Percentiles rank a stretch among this genome's conserved stretches.
phyloP scores from a whole-genome alignment of 2,113 vertebrate species.

The Pteruthius melanotis region DNA sequence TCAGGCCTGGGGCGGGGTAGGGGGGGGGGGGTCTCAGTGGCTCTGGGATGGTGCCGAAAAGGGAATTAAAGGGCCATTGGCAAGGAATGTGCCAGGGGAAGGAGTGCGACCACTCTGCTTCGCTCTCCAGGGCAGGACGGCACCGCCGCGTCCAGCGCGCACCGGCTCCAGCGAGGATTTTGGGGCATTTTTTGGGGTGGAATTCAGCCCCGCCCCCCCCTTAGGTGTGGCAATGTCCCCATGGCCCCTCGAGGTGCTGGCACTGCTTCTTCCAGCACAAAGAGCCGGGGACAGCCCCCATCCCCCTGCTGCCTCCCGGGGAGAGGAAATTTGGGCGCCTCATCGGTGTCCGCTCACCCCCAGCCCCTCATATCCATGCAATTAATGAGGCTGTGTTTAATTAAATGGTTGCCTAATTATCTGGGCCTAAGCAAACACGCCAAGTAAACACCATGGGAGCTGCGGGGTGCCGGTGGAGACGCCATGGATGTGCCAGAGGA shows the following conservation, averaged over 20 bases:
- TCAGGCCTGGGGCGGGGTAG: neutral
- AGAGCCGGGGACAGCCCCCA: neutral
- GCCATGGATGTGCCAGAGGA: accelerated
- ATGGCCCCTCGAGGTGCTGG: accelerated
- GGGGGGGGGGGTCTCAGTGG: neutral
- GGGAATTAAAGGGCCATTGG: neutral
- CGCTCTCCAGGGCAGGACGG: neutral
- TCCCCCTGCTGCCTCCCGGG: accelerated
- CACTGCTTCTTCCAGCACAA: accelerated
- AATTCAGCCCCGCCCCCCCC: neutral
- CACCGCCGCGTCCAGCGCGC: neutral
- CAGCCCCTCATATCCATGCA: neutral
- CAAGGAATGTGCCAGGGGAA: neutral
- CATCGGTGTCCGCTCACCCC: accelerated
- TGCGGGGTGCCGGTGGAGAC: accelerated
- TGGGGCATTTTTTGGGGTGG: neutral
- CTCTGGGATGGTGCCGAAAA: neutral
- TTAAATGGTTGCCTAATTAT: neutral
- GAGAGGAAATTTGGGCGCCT: neutral
- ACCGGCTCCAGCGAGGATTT: accelerated
- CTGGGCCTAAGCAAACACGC: accelerated
- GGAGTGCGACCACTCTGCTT: neutral
- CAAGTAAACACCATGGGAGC: accelerated
- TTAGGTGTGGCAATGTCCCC: neutral
- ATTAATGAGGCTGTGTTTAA: neutral